Conservation (phyloP, 2,888 invertebrate genomes). For the Venustoraphidia nigricollis region DNA sequence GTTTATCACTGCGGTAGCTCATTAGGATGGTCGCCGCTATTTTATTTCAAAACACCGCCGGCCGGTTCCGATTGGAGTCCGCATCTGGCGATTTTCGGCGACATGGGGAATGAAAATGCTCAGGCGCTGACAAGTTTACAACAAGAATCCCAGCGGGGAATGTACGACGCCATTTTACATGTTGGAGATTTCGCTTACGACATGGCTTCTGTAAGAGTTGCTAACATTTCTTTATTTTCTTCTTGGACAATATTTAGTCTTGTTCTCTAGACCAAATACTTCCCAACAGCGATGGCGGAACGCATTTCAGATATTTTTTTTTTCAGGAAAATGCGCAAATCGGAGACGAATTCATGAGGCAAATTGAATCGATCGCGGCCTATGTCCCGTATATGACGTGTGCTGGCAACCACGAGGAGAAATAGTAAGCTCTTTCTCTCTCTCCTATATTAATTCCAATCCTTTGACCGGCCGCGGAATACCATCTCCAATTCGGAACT, state of each 20-base stretch:
- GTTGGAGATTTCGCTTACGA: constrained; percentile 94
- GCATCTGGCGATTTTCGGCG: constrained; percentile 75
- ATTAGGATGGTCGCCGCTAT: constrained; percentile 68
- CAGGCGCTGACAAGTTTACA: constrained; percentile 73
- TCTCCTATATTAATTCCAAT: too few relatives aligned
- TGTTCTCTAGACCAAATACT: too few relatives aligned
- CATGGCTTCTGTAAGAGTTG: constrained; percentile 51
- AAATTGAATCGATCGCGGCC: constrained; percentile 79
- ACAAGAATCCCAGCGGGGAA: constrained; percentile 60
- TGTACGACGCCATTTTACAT: constrained; percentile 79
- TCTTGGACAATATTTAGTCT: too few relatives aligned
- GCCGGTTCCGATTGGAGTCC: constrained; percentile 57
- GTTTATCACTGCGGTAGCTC: constrained; percentile 69
- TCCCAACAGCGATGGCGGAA: too few relatives aligned
- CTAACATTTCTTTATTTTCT: not conserved
- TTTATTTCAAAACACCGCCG: constrained; percentile 60
- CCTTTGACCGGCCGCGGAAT: too few relatives aligned
- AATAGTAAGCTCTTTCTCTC: constrained; percentile 60
- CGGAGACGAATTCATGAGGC: constrained; percentile 87
- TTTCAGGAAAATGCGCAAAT: constrained; percentile 52
- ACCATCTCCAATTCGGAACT: too few relatives aligned
- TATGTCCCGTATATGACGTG: constrained; percentile 86
- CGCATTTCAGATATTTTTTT: constrained; percentile 7
- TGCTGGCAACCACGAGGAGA: constrained; percentile 83
- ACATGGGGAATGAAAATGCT: constrained; percentile 87